These are phyloP conservation scores for Ceramica pisi DNA, from an alignment of 2,888 invertebrate genomes.

Conservation along the genomic window DNA sequence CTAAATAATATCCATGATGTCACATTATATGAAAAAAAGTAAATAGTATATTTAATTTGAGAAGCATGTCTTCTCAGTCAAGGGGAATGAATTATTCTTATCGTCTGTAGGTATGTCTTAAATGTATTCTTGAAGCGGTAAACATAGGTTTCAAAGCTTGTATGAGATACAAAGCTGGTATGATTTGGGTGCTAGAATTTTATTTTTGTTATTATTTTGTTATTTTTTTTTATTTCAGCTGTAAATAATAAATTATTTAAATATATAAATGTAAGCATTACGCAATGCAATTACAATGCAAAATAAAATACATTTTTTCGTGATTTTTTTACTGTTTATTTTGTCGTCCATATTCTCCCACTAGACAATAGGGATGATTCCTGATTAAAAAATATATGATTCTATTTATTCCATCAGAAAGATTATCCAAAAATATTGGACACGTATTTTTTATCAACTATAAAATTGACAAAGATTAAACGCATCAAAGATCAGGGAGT, in stretches of 20 bases:
- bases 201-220: slow-evolving; percentile 23
- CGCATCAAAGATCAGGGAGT: too few relatives aligned
- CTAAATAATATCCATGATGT: not conserved
- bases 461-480: too few relatives aligned
- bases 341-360: not conserved
- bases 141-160: not conserved
- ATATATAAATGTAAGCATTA: slow-evolving; percentile 36
- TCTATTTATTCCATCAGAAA: too few relatives aligned
- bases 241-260: slow-evolving; percentile 21
- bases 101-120: not conserved
- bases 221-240: slow-evolving; percentile 19
- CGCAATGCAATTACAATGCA: slow-evolving; percentile 86
- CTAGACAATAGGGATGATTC: too few relatives aligned
- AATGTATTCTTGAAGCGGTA: not conserved
- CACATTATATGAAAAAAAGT: not conserved
- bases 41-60: too few relatives aligned
- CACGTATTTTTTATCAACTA: too few relatives aligned
- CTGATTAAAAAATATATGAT: too few relatives aligned
- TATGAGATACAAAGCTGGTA: slow-evolving; percentile 5
- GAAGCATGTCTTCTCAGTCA: not conserved
- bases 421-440: too few relatives aligned
- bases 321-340: slow-evolving; percentile 47
- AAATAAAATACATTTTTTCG: slow-evolving; percentile 55
- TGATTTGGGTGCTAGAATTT: slow-evolving; percentile 28
- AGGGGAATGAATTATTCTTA: not conserved